Evolutionary conservation across 2,888 invertebrate species (phyloP).

Genomic region (Subacronicta megacephala): DNA sequence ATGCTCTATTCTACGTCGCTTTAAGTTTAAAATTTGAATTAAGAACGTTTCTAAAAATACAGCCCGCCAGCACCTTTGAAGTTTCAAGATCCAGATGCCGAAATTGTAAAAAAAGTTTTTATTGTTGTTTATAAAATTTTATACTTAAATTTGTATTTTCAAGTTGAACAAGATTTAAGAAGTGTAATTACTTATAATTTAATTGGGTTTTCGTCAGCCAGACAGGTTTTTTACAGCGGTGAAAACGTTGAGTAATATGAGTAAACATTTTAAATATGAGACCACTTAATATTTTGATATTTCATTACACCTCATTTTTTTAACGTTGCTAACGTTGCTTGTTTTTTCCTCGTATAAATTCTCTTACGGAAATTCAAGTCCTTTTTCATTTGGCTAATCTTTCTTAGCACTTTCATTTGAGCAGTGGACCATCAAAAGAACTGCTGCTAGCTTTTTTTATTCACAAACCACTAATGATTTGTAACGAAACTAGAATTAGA

Average conservation of each 20-base stretch:
- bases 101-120: constrained; percentile 36
- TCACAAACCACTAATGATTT: no score
- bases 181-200: constrained; percentile 27
- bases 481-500: no score
- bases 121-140: constrained; percentile 33
- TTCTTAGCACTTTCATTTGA: no score
- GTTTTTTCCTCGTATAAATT: neutral
- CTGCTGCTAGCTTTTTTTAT: no score
- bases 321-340: neutral
- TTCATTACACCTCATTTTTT: neutral
- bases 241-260: constrained; percentile 2
- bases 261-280: neutral
- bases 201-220: constrained; percentile 24
- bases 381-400: no score
- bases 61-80: constrained; percentile 23
- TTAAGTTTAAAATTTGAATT: constrained; percentile 18
- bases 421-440: no score
- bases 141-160: constrained; percentile 37
- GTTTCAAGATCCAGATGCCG: constrained; percentile 13
- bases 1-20: neutral
- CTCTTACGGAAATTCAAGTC: neutral
- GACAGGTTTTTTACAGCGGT: constrained; percentile 12
- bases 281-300: neutral
- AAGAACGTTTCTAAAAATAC: constrained; percentile 25
- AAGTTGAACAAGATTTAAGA: constrained; percentile 23